A percentile compares a stretch with the other conserved stretches of the same genome.
Conservation (phyloP, 1,140 invertebrate species). For the Teleogryllus occipitalis region DNA sequence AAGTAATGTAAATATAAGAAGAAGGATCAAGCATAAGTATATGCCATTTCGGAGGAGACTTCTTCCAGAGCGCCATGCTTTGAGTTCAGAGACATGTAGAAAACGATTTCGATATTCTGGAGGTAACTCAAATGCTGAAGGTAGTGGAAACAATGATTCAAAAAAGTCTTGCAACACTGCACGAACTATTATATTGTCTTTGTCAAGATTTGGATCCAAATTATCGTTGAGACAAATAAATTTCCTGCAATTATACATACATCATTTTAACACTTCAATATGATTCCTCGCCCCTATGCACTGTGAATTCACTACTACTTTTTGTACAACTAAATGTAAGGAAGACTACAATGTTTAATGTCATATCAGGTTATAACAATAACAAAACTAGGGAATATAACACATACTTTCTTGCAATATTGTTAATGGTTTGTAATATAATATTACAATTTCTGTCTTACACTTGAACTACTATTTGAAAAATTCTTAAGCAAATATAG, state of each 20-base stretch:
- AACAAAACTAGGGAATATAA: no score
- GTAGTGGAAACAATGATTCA: conserved; percentile 61
- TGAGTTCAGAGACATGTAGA: conserved; percentile 51
- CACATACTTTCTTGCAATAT: no score
- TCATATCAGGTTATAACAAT: no score
- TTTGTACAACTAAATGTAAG: no score
- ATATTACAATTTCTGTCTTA: no score
- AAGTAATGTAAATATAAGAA: conserved; percentile 12
- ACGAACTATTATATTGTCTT: conserved; percentile 60
- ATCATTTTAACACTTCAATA: not conserved
- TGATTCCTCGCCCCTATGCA: not conserved
- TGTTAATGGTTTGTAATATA: no score
- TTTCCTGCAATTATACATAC: conserved; percentile 49
- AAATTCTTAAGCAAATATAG: no score
- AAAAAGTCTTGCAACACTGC: conserved; percentile 69
- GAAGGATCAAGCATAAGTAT: conserved; percentile 8
- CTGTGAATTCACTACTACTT: no score
- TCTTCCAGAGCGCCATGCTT: conserved; percentile 42
- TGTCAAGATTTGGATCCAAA: conserved; percentile 50
- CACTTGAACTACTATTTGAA: no score
- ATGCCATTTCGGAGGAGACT: conserved; percentile 7
- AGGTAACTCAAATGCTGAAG: conserved; percentile 66
- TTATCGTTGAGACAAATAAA: conserved; percentile 85
- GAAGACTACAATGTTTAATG: no score
- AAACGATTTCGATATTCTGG: conserved; percentile 62